Conservation (phyloP, 2,888 invertebrate species). For the Conops quadrifasciatus region DNA sequence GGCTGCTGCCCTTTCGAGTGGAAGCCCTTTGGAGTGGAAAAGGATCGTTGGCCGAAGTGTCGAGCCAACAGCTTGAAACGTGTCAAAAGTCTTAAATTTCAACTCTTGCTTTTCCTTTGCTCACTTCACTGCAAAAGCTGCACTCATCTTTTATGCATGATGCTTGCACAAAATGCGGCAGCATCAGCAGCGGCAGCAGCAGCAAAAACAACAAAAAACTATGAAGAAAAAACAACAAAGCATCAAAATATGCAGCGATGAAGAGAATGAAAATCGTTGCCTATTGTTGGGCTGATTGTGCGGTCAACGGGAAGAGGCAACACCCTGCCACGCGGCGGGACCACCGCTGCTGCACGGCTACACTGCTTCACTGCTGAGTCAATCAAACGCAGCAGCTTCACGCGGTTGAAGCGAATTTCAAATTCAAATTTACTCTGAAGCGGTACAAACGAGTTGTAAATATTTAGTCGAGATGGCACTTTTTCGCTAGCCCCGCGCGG, state of each 20-base stretch:
- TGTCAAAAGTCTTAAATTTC: conserved; percentile 32
- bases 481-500: no score
- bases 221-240: neutral
- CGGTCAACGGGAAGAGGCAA: no score
- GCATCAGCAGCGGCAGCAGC: neutral
- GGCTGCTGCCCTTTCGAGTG: neutral
- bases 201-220: no score
- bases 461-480: conserved; percentile 18
- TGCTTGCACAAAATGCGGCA: conserved; percentile 14
- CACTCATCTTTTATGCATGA: conserved; percentile 35
- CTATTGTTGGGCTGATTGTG: no score
- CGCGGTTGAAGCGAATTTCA: conserved; percentile 14
- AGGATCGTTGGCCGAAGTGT: neutral
- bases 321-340: neutral
- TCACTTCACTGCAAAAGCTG: conserved; percentile 13
- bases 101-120: conserved; percentile 28
- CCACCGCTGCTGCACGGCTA: neutral
- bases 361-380: neutral
- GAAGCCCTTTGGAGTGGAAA: no score
- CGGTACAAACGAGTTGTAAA: conserved; percentile 33
- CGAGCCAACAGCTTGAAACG: neutral
- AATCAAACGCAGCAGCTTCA: neutral
- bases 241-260: no score
- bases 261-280: no score
- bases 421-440: conserved; percentile 31